phyloP scores from a whole-genome alignment of 1,140 invertebrate species.

The Nylanderia fulva region DNA sequence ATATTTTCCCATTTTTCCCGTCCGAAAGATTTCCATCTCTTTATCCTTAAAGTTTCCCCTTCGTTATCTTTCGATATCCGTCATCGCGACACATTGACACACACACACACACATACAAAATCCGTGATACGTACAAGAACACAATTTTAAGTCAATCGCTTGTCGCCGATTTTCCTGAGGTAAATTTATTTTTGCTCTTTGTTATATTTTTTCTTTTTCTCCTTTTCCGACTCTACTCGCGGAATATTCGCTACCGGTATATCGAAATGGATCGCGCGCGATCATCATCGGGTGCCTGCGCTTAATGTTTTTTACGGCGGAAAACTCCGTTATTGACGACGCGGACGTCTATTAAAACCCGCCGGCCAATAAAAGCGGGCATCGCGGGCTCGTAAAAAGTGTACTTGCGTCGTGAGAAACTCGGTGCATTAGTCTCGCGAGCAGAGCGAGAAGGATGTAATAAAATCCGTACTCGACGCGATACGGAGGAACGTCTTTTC shows the following conservation, averaged over 20 bases:
- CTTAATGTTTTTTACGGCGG: conserved; percentile 9
- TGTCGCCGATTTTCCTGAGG: background rate
- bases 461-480: background rate
- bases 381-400: conserved; percentile 17
- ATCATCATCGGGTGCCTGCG: background rate
- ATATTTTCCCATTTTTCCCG: background rate
- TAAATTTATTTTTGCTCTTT: conserved; percentile 10
- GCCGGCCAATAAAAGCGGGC: background rate
- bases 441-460: background rate
- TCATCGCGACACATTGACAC: conserved; percentile 15
- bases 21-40: background rate
- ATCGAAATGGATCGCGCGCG: background rate
- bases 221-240: conserved; percentile 17
- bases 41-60: background rate
- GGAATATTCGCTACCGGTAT: too few species aligned
- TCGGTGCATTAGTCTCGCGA: background rate
- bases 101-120: too few species aligned
- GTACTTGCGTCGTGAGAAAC: background rate
- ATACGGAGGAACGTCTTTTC: background rate
- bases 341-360: background rate
- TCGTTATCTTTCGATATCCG: conserved; percentile 37
- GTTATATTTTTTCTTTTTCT: conserved; percentile 13
- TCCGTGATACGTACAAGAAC: background rate
- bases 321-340: background rate
- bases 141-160: background rate